Percentiles rank a stretch among this genome's conserved stretches.
Evolutionary conservation across 2,113 vertebrate species (phyloP).

Genomic region (Carassius auratus): DNA sequence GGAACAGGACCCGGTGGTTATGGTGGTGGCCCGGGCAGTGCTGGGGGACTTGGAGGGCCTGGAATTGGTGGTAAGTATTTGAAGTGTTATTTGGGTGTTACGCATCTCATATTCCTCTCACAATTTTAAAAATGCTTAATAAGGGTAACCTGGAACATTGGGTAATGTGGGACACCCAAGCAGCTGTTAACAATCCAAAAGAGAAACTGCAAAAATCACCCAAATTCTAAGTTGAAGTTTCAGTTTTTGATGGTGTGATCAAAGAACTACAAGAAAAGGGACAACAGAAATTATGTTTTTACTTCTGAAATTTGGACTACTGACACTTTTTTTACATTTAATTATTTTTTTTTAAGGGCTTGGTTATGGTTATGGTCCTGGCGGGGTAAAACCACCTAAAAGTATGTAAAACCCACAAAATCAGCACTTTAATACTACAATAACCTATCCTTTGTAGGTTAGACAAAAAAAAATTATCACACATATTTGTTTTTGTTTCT

Average conservation of each 20-base stretch:
- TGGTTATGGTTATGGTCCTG: slow-evolving; percentile 56
- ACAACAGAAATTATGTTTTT: too few relatives aligned
- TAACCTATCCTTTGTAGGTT: neutral
- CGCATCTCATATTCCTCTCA: neutral
- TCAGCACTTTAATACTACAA: neutral
- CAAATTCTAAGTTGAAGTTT: too few relatives aligned
- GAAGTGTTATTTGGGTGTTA: neutral
- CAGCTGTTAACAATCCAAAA: too few relatives aligned
- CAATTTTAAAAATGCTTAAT: neutral
- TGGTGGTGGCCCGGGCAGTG: slow-evolving; percentile 60
- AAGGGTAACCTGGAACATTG: neutral
- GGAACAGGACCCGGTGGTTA: slow-evolving; percentile 55
- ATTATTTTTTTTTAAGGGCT: slow-evolving; percentile 7
- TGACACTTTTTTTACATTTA: neutral
- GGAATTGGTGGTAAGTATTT: slow-evolving; percentile 30
- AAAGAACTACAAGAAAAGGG: too few relatives aligned
- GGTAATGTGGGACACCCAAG: neutral
- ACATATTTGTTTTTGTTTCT: neutral
- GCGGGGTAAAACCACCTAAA: slow-evolving; percentile 51
- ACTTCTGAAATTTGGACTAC: too few relatives aligned
- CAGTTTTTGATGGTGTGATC: too few relatives aligned
- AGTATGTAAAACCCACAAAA: slow-evolving; percentile 31
- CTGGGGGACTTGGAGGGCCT: slow-evolving; percentile 62
- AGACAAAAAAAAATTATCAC: neutral
- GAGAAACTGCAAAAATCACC: too few relatives aligned